phyloP scores from a whole-genome alignment of 2,797 vertebrate genomes.

The Hippoglossus hippoglossus region DNA sequence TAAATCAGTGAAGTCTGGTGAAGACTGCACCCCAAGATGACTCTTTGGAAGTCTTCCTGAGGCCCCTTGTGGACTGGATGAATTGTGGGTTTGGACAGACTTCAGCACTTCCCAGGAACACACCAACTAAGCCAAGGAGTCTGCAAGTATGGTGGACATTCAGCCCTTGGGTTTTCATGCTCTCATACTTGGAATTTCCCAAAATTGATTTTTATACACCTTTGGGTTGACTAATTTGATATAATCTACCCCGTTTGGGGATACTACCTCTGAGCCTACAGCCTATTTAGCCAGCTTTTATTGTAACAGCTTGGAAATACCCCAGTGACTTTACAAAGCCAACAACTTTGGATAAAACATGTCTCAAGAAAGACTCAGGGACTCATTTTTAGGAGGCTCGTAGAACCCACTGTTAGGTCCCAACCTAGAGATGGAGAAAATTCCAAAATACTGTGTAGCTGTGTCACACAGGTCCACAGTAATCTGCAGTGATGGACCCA shows the following conservation, averaged over 20 bases:
- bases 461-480: conserved; percentile 40
- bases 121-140: neutral
- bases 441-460: conserved; percentile 23
- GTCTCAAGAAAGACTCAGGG: conserved; percentile 21
- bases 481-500: conserved; percentile 53
- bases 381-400: neutral
- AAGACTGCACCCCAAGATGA: neutral
- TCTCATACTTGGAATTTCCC: conserved; percentile 29
- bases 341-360: conserved; percentile 25
- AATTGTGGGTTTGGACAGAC: neutral
- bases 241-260: conserved; percentile 24
- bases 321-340: conserved; percentile 38
- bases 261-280: conserved; percentile 24
- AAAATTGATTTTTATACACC: conserved; percentile 38
- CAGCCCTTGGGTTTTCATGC: conserved; percentile 24
- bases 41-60: neutral
- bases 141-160: neutral
- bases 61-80: neutral
- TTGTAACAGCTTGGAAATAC: conserved; percentile 38
- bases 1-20: neutral
- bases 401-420: conserved; percentile 1
- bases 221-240: conserved; percentile 40
- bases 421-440: conserved; percentile 27
- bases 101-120: neutral
- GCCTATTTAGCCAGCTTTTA: conserved; percentile 17